Evolutionary conservation across 2,797 vertebrate species (phyloP), one percentile per base, ranked within the genome.

Genomic region (Delichon dasypus): DNA sequence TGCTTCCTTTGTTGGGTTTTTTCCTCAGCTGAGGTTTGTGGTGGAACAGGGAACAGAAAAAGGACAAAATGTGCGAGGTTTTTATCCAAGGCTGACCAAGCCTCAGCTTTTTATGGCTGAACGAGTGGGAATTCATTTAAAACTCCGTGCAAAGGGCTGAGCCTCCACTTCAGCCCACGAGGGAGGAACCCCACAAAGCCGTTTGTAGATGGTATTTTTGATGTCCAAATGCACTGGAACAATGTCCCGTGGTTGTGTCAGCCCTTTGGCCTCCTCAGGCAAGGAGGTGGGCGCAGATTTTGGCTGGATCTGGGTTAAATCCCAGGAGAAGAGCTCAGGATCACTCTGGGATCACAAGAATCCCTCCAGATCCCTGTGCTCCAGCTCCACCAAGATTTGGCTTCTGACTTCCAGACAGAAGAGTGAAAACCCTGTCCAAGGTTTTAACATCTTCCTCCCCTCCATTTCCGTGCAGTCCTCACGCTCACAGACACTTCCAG

Each of bases 401-500:
- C 32, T 83, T 30, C 68, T 50, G 64, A 45, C 40, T 26, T 42
- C 36, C 64, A 60, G 64, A 10, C 19, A 60, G 83, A 53, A 23
- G 19, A 29, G 13, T 17, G 30, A 23, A 54, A 44, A 11, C n/a
- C 55, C 42, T 8, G 10, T 4, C 42, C 50, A 38, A 40, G 47
- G 29, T 21, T 38, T 29, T 1, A 38, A 8, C 20, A 13, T 4
- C 65, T 58, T 60, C 50, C 57, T 88, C 21, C 54, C 23, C 57
- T 77, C 65, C 32, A 4, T 29, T 3, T 65, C 77, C 73, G 22
- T 3, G 10, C 16, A n/a, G 38, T 5, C 26, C 64, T 70, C 54
- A 16, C 0, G 0, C n/a, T 67, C 48, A 9, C 4, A 53, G 64
- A 60, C 71, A 32, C 70, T 51, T 60, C 5, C 20, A n/a, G 34